Conservation (phyloP, 2,113 vertebrate species). For the Fulica atra region DNA sequence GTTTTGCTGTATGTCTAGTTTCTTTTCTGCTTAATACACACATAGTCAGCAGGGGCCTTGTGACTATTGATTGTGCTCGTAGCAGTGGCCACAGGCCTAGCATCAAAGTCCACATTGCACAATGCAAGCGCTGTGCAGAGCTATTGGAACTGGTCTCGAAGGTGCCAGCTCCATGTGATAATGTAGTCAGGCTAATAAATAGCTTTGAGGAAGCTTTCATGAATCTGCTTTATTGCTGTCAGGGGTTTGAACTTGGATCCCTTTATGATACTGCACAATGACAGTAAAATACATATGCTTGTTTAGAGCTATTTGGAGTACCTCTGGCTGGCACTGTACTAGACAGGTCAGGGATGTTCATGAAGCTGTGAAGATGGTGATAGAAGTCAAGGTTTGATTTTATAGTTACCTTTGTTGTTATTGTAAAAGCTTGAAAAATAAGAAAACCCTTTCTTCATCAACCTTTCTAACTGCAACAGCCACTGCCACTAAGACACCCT, state of each 20-base stretch:
- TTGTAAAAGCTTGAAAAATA: background rate
- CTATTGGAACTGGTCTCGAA: background rate
- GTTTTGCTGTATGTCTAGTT: background rate
- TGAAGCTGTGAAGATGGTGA: background rate
- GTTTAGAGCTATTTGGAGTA: background rate
- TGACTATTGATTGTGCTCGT: background rate
- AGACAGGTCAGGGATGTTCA: background rate
- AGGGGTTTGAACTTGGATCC: constrained; percentile 1
- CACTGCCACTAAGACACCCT: background rate
- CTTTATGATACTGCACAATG: background rate
- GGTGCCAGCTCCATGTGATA: background rate
- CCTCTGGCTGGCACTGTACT: background rate
- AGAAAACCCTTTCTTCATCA: background rate
- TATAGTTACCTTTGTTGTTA: background rate
- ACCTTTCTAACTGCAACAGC: background rate
- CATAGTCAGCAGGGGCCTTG: background rate
- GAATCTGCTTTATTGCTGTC: background rate
- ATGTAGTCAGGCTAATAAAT: background rate
- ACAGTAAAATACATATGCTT: background rate
- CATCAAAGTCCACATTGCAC: background rate
- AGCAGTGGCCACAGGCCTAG: background rate
- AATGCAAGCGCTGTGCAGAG: background rate
- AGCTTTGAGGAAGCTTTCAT: background rate
- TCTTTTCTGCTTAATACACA: background rate
- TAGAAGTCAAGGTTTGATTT: constrained; percentile 13